A percentile compares a stretch with the other conserved stretches of the same genome.
phyloP scores from a whole-genome alignment of 2,888 invertebrate genomes.

The Therioaphis trifolii region DNA sequence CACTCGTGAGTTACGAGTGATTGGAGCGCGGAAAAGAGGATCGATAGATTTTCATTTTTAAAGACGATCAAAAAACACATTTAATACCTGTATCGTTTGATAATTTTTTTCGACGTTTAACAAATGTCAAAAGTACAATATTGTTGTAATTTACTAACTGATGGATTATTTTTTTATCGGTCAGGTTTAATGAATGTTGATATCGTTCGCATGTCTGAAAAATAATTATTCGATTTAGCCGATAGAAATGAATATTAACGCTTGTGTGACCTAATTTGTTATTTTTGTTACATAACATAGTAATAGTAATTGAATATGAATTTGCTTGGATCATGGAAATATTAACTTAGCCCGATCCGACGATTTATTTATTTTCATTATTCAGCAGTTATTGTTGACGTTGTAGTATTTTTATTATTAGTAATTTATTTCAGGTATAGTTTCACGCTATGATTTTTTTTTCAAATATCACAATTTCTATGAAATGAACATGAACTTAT shows the following conservation, averaged over 20 bases:
- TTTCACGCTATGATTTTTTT: not conserved
- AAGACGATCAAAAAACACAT: too few relatives aligned
- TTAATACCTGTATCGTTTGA: too few relatives aligned
- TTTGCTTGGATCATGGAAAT: constrained; percentile 47
- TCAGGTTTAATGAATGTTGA: too few relatives aligned
- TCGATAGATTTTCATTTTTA: too few relatives aligned
- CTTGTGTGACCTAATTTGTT: not conserved
- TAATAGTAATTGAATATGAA: constrained; percentile 10
- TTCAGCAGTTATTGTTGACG: not conserved
- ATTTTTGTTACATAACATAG: not conserved
- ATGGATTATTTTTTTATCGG: too few relatives aligned
- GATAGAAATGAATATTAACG: not conserved
- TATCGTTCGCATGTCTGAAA: not conserved
- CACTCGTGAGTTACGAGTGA: too few relatives aligned
- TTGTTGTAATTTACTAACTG: too few relatives aligned
- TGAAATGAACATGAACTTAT: too few relatives aligned
- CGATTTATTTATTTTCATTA: constrained; percentile 1
- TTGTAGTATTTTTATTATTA: not conserved
- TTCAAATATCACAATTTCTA: too few relatives aligned
- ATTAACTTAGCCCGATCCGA: constrained; percentile 47
- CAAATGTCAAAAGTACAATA: too few relatives aligned
- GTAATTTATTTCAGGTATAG: not conserved
- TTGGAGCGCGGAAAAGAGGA: too few relatives aligned
- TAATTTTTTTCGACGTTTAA: too few relatives aligned
- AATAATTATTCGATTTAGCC: not conserved